Percentiles rank a stretch among this genome's conserved stretches.
These are phyloP conservation scores for Amphiduros pacificus DNA, from an alignment of 2,888 invertebrate genomes.

Conservation along the genomic window DNA sequence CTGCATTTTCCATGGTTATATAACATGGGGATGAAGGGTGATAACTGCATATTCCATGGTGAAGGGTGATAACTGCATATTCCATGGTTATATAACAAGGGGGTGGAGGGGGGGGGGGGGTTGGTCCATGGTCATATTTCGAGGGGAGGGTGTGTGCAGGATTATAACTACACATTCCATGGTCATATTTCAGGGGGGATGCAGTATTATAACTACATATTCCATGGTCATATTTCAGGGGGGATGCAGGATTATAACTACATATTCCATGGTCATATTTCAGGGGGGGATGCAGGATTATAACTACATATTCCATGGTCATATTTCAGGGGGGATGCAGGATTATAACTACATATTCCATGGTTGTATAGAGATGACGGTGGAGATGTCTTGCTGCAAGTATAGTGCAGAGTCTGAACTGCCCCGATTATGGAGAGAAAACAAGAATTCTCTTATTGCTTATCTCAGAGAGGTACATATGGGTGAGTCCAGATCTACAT, in stretches of 20 bases:
- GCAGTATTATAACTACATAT: too few relatives aligned
- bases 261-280: slow-evolving; percentile 88
- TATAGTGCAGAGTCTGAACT: slow-evolving; percentile 81
- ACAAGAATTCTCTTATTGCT: slow-evolving; percentile 68
- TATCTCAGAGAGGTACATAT: slow-evolving; percentile 28
- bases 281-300: slow-evolving; percentile 94
- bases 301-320: slow-evolving; percentile 90
- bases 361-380: slow-evolving; percentile 90
- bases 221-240: slow-evolving; percentile 81
- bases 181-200: too few relatives aligned
- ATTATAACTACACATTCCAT: too few relatives aligned
- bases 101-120: too few relatives aligned
- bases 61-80: too few relatives aligned
- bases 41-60: too few relatives aligned
- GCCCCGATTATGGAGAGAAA: slow-evolving; percentile 84
- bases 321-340: slow-evolving; percentile 79
- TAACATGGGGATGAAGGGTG: too few relatives aligned
- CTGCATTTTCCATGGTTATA: too few relatives aligned
- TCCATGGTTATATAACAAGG: too few relatives aligned
- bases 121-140: too few relatives aligned
- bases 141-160: too few relatives aligned
- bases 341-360: slow-evolving; percentile 94
- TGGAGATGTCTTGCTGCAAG: slow-evolving; percentile 93
- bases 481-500: too few relatives aligned
- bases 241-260: slow-evolving; percentile 96